Conservation (phyloP, 2,113 vertebrate genomes). For the Alligator sinensis region DNA sequence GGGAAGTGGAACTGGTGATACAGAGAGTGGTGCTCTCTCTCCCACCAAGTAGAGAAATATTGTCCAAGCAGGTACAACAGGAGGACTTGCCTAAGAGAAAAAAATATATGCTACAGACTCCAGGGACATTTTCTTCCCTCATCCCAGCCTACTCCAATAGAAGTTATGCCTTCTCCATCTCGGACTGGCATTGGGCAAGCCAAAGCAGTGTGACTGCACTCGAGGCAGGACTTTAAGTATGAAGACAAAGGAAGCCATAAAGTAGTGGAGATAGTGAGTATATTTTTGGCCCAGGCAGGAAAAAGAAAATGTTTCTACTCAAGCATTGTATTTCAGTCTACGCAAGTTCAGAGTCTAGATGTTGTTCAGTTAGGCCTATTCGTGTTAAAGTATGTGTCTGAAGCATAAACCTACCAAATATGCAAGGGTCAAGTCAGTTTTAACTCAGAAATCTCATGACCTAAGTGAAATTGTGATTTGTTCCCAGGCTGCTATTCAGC, state of each 20-base stretch:
- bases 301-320: no score
- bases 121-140: background rate
- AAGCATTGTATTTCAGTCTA: no score
- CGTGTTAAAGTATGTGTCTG: accelerated
- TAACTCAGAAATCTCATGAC: background rate
- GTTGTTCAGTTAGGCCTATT: accelerated
- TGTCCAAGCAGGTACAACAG: background rate
- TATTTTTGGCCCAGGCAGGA: no score
- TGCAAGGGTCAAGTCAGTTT: background rate
- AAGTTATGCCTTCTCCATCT: background rate
- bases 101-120: no score
- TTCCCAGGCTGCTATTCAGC: background rate
- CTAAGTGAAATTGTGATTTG: no score
- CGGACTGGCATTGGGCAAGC: background rate
- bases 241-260: no score
- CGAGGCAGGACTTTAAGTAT: background rate
- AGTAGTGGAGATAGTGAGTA: no score
- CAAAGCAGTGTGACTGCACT: background rate
- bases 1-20: background rate
- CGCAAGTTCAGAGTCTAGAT: background rate
- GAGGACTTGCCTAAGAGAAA: background rate
- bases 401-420: background rate
- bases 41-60: background rate
- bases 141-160: background rate
- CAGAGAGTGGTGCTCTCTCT: background rate